These are phyloP conservation scores for Thera britannica DNA, from an alignment of 2,888 invertebrate genomes.

Conservation along the genomic window DNA sequence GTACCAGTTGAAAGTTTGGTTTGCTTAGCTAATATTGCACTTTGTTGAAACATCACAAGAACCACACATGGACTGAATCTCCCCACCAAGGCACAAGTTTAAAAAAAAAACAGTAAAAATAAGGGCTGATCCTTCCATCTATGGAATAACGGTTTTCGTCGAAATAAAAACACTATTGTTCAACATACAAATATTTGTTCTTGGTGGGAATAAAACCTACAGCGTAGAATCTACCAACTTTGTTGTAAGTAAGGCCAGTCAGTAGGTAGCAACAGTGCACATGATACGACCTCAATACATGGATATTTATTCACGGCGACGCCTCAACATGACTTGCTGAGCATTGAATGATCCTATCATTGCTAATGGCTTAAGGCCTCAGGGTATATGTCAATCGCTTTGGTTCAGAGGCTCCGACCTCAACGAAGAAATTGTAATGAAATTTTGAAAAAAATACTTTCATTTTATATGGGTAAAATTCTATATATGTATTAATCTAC, in stretches of 20 bases:
- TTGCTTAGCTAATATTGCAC: constrained; percentile 69
- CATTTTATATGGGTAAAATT: too few species aligned
- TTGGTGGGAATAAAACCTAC: too few species aligned
- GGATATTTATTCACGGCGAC: constrained; percentile 65
- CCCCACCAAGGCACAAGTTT: constrained; percentile 35
- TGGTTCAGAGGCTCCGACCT: too few species aligned
- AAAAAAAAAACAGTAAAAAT: neutral
- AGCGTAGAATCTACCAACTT: neutral
- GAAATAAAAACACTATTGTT: too few species aligned
- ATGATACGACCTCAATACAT: constrained; percentile 74
- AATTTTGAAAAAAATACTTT: too few species aligned
- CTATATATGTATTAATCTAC: too few species aligned
- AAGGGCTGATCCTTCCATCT: neutral
- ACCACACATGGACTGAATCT: constrained; percentile 41
- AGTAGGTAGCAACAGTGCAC: constrained; percentile 56
- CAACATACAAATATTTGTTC: too few species aligned
- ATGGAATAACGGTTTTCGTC: too few species aligned
- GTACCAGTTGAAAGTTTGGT: constrained; percentile 45
- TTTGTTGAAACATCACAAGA: constrained; percentile 55
- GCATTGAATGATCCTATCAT: constrained; percentile 55
- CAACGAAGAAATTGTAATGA: too few species aligned
- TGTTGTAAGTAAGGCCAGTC: neutral
- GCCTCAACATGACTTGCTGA: constrained; percentile 55
- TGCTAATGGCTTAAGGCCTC: constrained; percentile 44
- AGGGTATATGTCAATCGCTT: too few species aligned